phyloP scores from a whole-genome alignment of 2,113 vertebrate genomes.

The Neoarius graeffei region DNA sequence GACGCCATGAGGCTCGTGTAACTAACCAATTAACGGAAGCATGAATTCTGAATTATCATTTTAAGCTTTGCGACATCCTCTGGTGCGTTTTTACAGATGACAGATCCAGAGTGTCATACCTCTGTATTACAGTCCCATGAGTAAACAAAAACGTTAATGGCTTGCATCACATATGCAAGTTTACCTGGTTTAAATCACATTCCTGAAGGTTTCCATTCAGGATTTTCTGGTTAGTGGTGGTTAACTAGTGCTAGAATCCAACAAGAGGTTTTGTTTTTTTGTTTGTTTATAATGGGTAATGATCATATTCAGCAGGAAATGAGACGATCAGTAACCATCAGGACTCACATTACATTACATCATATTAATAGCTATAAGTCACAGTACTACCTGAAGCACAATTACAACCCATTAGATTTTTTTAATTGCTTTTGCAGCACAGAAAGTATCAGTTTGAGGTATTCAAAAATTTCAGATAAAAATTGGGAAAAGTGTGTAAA shows the following conservation, averaged over 20 bases:
- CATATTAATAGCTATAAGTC: neutral
- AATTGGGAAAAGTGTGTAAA: neutral
- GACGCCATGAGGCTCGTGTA: neutral
- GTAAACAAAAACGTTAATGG: neutral
- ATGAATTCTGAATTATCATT: neutral
- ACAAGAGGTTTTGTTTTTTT: too few species aligned
- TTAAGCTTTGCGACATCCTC: neutral
- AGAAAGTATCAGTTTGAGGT: neutral
- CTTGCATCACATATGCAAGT: too few species aligned
- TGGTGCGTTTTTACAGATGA: neutral
- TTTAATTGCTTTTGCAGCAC: neutral
- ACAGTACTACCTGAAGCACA: neutral
- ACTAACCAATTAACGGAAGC: neutral
- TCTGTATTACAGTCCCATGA: neutral
- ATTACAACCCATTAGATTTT: neutral
- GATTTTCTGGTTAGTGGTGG: neutral
- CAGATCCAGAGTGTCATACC: neutral
- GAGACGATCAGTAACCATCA: neutral
- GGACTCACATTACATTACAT: neutral
- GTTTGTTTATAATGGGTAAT: too few species aligned
- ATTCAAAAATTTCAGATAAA: neutral
- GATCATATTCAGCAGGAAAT: neutral
- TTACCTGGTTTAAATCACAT: neutral
- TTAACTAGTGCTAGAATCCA: neutral
- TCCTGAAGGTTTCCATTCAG: neutral